A percentile compares a stretch with the other conserved stretches of the same genome.
phyloP scores from a whole-genome alignment of 2,113 vertebrate species.

The Eptesicus fuscus region DNA sequence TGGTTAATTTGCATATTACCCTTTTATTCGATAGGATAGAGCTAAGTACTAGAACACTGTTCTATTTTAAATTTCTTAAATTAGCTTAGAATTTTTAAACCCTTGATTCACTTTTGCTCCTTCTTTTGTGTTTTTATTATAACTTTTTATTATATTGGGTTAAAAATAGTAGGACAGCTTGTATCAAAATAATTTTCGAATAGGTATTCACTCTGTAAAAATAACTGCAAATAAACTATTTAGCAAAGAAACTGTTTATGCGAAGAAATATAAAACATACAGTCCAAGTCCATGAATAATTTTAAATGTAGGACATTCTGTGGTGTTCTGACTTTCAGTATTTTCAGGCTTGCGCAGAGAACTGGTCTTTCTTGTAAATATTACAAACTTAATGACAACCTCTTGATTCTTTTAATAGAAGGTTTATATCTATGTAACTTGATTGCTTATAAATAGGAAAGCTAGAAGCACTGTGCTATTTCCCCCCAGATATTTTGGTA shows the following conservation, averaged over 20 bases:
- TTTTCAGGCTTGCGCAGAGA: conserved; percentile 15
- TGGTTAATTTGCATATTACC: too few relatives aligned
- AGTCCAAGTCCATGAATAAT: not conserved
- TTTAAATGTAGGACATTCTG: conserved; percentile 26
- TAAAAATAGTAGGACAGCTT: not conserved
- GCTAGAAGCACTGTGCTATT: not conserved
- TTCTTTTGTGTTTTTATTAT: conserved; percentile 3
- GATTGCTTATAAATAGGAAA: not conserved
- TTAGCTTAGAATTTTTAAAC: not conserved
- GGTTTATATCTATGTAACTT: not conserved
- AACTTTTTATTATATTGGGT: not conserved
- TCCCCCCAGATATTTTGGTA: not conserved
- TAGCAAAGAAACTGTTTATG: not conserved
- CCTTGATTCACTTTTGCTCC: not conserved
- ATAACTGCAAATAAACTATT: not conserved
- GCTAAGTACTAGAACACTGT: not conserved
- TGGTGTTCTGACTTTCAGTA: not conserved
- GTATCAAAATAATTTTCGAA: not conserved
- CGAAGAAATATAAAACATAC: not conserved
- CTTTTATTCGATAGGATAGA: not conserved
- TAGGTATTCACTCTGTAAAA: not conserved
- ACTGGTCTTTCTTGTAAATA: not conserved
- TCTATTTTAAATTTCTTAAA: conserved; percentile 17
- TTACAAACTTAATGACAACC: not conserved
- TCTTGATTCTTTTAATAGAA: conserved; percentile 23